Conservation (phyloP, 2,888 invertebrate genomes). For the Clitarchus hookeri region DNA sequence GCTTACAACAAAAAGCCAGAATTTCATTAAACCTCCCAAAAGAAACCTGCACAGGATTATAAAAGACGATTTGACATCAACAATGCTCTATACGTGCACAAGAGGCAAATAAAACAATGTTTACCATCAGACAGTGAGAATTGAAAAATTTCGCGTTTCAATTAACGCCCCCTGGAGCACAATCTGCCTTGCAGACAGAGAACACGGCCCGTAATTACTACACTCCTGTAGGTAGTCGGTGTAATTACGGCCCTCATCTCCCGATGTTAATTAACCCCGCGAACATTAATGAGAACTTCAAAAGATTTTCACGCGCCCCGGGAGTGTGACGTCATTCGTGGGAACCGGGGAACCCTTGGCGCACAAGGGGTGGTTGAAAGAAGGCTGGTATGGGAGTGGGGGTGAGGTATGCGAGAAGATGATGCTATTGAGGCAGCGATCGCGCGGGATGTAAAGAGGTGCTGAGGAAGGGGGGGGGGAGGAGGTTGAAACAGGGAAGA, state of each 20-base stretch:
- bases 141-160: not conserved
- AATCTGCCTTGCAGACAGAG: constrained; percentile 1
- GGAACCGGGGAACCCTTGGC: not conserved
- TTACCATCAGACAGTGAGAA: not conserved
- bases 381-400: not conserved
- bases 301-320: constrained; percentile 14
- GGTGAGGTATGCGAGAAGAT: not conserved
- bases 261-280: constrained; percentile 14
- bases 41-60: too few relatives aligned
- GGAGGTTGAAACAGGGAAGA: not conserved
- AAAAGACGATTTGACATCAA: too few relatives aligned
- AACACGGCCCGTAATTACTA: not conserved
- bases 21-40: too few relatives aligned
- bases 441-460: not conserved
- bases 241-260: constrained; percentile 7
- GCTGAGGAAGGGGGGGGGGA: not conserved
- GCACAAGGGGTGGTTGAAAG: not conserved
- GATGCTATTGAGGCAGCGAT: too few relatives aligned
- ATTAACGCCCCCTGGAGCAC: not conserved
- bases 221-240: not conserved
- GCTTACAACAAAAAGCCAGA: too few relatives aligned
- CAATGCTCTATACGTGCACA: too few relatives aligned
- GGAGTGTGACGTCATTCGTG: not conserved
- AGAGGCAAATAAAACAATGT: too few relatives aligned
- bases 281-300: constrained; percentile 2